These are phyloP conservation scores for Notodonta dromedarius DNA, from an alignment of 2,888 invertebrate species.

Conservation along the genomic window DNA sequence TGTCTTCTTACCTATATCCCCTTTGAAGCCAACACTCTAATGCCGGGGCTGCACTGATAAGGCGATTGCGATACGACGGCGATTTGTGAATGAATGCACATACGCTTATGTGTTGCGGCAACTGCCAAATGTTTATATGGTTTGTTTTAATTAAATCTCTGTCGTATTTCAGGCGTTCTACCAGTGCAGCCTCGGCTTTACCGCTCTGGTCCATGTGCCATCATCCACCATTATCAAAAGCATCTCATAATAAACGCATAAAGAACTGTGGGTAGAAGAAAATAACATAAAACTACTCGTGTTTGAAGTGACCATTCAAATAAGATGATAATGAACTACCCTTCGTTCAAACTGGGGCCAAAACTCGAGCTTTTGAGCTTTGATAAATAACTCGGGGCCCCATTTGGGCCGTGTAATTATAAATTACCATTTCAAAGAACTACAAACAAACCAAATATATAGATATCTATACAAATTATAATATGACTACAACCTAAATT, in stretches of 20 bases:
- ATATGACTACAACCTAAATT: not conserved
- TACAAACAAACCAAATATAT: constrained; percentile 24
- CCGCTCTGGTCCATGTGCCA: too few species aligned
- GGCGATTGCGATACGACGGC: too few species aligned
- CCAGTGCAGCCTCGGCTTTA: too few species aligned
- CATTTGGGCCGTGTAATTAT: constrained; percentile 30
- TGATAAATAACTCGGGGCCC: constrained; percentile 5
- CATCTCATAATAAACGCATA: not conserved
- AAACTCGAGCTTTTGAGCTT: constrained; percentile 8
- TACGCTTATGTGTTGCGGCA: too few species aligned
- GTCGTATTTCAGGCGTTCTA: too few species aligned
- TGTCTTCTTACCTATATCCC: too few species aligned
- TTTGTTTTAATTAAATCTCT: too few species aligned
- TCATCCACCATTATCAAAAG: too few species aligned
- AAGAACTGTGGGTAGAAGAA: not conserved
- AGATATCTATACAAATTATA: not conserved
- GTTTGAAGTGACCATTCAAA: constrained; percentile 4
- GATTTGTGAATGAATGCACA: too few species aligned
- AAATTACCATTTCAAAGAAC: constrained; percentile 51
- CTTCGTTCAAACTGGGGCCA: not conserved
- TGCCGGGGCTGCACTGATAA: too few species aligned
- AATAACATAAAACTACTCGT: constrained; percentile 3
- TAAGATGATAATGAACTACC: constrained; percentile 2
- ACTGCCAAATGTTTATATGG: too few species aligned
- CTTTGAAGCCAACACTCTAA: too few species aligned